Percentiles rank a stretch among this genome's conserved stretches.
Conservation (phyloP, 2,888 invertebrate species). For the Aromia moschata region DNA sequence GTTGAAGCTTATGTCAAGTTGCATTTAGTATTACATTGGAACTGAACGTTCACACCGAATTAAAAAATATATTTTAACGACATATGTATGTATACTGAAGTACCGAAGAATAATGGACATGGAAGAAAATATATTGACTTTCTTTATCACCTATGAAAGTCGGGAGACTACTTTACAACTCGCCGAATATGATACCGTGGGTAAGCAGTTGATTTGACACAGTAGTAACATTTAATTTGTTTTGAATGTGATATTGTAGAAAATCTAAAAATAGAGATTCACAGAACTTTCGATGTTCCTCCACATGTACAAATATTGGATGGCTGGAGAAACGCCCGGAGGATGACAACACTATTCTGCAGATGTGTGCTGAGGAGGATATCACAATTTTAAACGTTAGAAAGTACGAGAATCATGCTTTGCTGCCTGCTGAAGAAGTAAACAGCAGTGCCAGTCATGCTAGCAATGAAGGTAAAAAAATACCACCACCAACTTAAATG, state of each 20-base stretch:
- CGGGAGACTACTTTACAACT: conserved; percentile 24
- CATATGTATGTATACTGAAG: too few species aligned
- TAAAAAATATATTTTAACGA: too few species aligned
- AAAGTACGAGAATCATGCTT: conserved; percentile 34
- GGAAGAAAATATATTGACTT: conserved; percentile 20
- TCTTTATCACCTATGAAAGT: conserved; percentile 26
- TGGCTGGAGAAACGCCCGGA: conserved; percentile 41
- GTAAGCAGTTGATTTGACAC: too few species aligned
- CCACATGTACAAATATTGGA: conserved; percentile 40
- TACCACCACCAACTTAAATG: too few species aligned
- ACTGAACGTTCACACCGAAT: too few species aligned
- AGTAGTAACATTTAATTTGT: too few species aligned
- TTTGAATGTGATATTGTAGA: too few species aligned
- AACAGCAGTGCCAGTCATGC: neutral
- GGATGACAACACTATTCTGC: conserved; percentile 38
- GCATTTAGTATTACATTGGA: too few species aligned
- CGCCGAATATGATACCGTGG: conserved; percentile 39
- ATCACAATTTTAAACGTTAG: conserved; percentile 39
- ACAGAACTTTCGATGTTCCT: conserved; percentile 35
- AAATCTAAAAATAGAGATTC: conserved; percentile 34
- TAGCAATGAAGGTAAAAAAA: neutral
- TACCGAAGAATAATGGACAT: neutral
- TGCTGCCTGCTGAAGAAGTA: neutral
- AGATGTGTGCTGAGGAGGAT: conserved; percentile 29
- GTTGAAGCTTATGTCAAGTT: too few species aligned